These are phyloP conservation scores for Canis aureus DNA, from an alignment of 2,113 vertebrate species.

Conservation along the genomic window DNA sequence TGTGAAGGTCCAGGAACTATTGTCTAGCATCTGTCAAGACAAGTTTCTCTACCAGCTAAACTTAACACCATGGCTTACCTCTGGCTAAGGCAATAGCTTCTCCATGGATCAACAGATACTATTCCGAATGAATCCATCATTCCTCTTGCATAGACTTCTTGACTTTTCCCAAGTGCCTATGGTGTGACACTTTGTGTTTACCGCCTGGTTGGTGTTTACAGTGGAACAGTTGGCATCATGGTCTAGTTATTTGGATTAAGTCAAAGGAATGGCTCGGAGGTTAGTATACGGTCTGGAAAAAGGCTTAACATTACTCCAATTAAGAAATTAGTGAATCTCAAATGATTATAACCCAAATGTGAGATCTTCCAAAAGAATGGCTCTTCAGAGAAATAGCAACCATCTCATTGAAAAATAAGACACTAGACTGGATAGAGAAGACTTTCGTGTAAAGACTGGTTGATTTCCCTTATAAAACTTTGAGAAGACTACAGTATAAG, in stretches of 20 bases:
- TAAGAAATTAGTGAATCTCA: slow-evolving; percentile 51
- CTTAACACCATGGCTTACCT: neutral
- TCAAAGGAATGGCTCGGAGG: slow-evolving; percentile 16
- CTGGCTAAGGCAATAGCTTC: neutral
- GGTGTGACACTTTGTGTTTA: neutral
- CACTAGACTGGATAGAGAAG: neutral
- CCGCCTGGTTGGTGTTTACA: neutral
- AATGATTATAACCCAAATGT: neutral
- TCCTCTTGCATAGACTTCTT: neutral
- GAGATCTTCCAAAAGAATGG: neutral
- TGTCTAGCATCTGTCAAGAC: neutral
- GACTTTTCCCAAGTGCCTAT: neutral
- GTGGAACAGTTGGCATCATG: neutral
- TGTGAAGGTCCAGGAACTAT: neutral
- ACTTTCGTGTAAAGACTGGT: neutral
- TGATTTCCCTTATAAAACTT: neutral
- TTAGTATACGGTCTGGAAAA: neutral
- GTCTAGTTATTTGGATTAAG: neutral
- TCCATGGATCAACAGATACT: neutral
- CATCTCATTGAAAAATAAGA: neutral
- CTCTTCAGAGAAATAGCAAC: neutral
- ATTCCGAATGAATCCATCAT: neutral
- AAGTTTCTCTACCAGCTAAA: neutral
- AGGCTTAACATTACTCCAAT: neutral
- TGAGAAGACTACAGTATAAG: neutral